Percentiles rank a stretch among this genome's conserved stretches.
Evolutionary conservation across 2,888 invertebrate species (phyloP).

Genomic region (Myopa tessellatipennis): DNA sequence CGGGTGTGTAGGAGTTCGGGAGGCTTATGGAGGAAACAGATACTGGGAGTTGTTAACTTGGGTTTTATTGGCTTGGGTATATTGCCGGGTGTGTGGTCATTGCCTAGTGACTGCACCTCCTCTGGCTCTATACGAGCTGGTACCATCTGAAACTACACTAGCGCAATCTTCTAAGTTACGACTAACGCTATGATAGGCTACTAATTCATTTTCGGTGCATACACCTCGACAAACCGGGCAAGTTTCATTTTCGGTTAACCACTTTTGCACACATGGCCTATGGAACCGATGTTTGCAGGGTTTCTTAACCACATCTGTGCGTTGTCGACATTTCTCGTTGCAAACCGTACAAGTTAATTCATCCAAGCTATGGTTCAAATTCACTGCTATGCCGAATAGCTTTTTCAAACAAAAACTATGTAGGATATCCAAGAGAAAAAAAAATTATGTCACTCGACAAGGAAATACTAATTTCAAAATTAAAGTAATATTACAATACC

Average conservation of each 20-base stretch:
- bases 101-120: neutral
- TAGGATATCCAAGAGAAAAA: too few species aligned
- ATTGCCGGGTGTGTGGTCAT: conserved; percentile 1
- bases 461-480: too few species aligned
- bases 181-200: neutral
- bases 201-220: neutral
- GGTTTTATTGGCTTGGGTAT: neutral
- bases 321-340: neutral
- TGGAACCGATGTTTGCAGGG: conserved; percentile 14
- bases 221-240: neutral
- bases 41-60: neutral
- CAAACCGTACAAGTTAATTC: neutral
- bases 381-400: neutral
- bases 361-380: neutral
- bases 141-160: neutral
- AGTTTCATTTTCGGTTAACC: neutral
- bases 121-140: neutral
- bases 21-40: neutral
- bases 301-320: neutral
- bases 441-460: too few species aligned
- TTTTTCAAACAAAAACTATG: neutral
- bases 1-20: neutral
- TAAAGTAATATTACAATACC: too few species aligned
- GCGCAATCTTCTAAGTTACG: neutral
- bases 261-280: neutral